Percentiles rank a stretch among this genome's conserved stretches.
phyloP scores from a whole-genome alignment of 2,113 vertebrate species.

The Catharus fuscescens region DNA sequence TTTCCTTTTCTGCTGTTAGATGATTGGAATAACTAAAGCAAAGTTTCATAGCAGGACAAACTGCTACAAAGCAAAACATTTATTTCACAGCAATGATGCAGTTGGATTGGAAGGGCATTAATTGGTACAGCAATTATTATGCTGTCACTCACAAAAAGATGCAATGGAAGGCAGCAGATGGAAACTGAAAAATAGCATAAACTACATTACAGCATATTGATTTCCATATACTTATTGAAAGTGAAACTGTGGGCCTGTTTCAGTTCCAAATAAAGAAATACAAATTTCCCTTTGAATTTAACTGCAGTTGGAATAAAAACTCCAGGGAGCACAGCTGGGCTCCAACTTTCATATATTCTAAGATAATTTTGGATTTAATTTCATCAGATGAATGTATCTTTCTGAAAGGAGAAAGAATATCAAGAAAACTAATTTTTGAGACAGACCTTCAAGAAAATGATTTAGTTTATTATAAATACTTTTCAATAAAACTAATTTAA shows the following conservation, averaged over 20 bases:
- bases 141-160: conserved; percentile 40
- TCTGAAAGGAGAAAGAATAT: background rate
- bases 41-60: conserved; percentile 58
- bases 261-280: conserved; percentile 37
- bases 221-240: conserved; percentile 41
- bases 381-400: background rate
- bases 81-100: conserved; percentile 36
- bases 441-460: background rate
- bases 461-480: background rate
- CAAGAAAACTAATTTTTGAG: background rate
- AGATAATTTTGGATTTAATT: background rate
- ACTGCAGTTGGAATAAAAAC: background rate
- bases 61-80: conserved; percentile 54
- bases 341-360: background rate
- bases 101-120: conserved; percentile 53
- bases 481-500: background rate
- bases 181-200: conserved; percentile 45
- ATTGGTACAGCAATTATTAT: conserved; percentile 47
- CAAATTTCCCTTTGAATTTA: background rate
- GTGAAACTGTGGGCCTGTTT: background rate
- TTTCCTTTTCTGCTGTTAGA: conserved; percentile 37
- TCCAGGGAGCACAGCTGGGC: background rate
- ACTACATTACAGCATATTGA: conserved; percentile 24
- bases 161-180: conserved; percentile 53
- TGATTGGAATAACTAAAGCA: conserved; percentile 48